Base-by-base conservation (phyloP, 2,113 vertebrate genomes). In the Tragelaphus strepsiceros region DNA sequence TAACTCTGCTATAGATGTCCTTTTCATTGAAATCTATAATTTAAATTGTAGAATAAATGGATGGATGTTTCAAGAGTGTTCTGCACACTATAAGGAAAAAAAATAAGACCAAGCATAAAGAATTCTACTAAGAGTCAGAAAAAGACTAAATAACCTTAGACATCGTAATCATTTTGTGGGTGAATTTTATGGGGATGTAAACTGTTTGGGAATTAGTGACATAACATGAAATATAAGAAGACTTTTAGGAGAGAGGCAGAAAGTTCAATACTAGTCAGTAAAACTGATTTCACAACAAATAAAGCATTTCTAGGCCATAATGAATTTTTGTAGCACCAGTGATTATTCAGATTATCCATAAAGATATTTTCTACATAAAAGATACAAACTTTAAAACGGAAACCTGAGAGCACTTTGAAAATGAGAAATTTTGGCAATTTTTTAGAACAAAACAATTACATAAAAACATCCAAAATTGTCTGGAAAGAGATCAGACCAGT, bases 401-500 rank as follows among this genome's bases (percentile, higher is more conserved):
- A 80, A 95, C 71, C 51, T 94, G 92, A 94, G 10, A 96, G 62
- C 87, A 77, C 26, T 78, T 24, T 61, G 32, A 93, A 97, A 93
- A 87, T 83, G 28, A 92, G 19, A 88, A 84, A 49, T 30, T 53
- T 62, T 86, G 74, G 24, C 74, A 77, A 28, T 77, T 32, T 83
- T 93, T 94, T 64, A 54, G 10, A 91, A 64, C 30, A 96, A 89
- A 89, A 24, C 9, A 61, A 43, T 90, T 88, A 11, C 39, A 85
- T 80, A 74, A 90, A 92, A 64, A 74, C 39, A 88, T 24, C 17
- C 91, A 46, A 89, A 92, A n/a, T 35, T 51, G 24, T 53, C 16
- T 86, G 28, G 51, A 86, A 82, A 90, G 7, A 26, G 7, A 92
- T 22, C 9, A 90, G 51, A 49, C 7, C 94, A 89, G 56, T 99